Evolutionary conservation across 2,888 invertebrate genomes (phyloP), one percentile per base, ranked within the genome.

Genomic region (Drosophila mercatorum): DNA sequence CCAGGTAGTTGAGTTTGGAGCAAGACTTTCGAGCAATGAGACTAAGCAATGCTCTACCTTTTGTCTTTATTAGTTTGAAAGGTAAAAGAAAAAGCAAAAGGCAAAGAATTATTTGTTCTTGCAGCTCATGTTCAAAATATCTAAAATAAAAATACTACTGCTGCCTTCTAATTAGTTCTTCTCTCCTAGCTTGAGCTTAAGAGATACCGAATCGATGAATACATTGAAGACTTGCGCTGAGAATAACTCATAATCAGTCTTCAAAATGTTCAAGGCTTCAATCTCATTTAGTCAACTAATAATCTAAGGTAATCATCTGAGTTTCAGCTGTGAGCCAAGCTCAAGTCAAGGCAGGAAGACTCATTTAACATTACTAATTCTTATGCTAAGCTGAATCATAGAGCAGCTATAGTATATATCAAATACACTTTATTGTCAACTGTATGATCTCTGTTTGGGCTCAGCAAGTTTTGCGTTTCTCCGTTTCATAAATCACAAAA

Each of bases 401-500:
- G 14, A 0, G 1, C 46, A n/a, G 28, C 5, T 49, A 34, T 2
- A 5, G 6, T 31, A 49, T 31, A 49, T 53, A 53, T 11, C 17
- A 17, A 41, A 40, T 12, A 28, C 28, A 22, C 8, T 56, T 28
- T 36, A 17, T 8, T 38, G 14, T 47, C 11, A 47, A 14, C 11
- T 40, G 14, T 2, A 5, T 14, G 49, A 59, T 31, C 40, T 49
- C 10, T 12, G 38, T 7, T n/a, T 14, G 4, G 10, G n/a, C 5
- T 28, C 53, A 10, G n/a, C n/a, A 22, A 49, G 58, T 66, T 28
- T 57, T 55, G 10, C 7, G 46, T 22, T 22, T 22, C 52, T 11
- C 58, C 40, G 34, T 64, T 75, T 65, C 47, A 43, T 44, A 57
- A 75, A 51, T 71, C 57, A 61, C 43, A 41, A 64, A 65, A 28